A percentile compares a stretch with the other conserved stretches of the same genome.
Conservation (phyloP, 1,140 invertebrate genomes). For the Drosophila ercepeae region DNA sequence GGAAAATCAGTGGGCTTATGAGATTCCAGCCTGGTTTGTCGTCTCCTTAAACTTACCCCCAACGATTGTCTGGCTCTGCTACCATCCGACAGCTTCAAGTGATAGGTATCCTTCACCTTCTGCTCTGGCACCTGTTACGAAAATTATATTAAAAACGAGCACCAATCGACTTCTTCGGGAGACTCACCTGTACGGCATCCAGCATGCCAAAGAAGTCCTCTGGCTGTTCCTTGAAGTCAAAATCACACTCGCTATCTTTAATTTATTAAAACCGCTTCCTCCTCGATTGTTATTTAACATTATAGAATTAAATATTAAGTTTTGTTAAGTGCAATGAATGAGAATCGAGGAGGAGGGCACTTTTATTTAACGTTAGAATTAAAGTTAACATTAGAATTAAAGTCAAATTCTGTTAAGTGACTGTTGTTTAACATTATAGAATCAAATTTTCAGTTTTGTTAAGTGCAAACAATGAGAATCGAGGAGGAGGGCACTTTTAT, state of each 20-base stretch:
- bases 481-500: too few relatives aligned
- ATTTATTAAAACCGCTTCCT: too few relatives aligned
- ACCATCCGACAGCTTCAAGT: background rate
- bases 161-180: conserved; percentile 13
- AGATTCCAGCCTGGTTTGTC: background rate
- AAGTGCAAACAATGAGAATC: too few relatives aligned
- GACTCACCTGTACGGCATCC: conserved; percentile 36
- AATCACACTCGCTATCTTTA: conserved; percentile 51
- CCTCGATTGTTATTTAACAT: too few relatives aligned
- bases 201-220: conserved; percentile 54
- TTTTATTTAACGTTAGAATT: too few relatives aligned
- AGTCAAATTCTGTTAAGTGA: too few relatives aligned
- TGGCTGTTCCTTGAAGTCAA: conserved; percentile 62
- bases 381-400: too few relatives aligned
- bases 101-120: background rate
- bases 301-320: too few relatives aligned
- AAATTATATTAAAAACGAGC: background rate
- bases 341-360: too few relatives aligned
- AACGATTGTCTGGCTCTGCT: background rate
- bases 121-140: conserved; percentile 1
- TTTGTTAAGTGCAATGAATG: too few relatives aligned
- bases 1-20: conserved; percentile 1
- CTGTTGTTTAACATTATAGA: too few relatives aligned
- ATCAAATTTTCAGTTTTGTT: too few relatives aligned
- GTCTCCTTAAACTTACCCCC: background rate